Base-by-base conservation (phyloP, 2,888 invertebrate species). In the Spodoptera exigua region DNA sequence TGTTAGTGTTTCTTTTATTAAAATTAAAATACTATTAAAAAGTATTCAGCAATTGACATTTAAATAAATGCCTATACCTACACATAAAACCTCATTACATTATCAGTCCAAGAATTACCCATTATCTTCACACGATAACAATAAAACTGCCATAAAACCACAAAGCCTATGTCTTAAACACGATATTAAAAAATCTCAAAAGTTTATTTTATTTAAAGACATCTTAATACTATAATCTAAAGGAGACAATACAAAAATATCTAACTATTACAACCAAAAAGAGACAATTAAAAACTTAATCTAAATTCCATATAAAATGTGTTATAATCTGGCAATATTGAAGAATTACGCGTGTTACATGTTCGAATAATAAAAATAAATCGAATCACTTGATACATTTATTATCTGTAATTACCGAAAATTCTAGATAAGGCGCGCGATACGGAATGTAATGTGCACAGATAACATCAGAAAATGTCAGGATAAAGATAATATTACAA, bases 261-360 rank as follows among this genome's bases (percentile, higher is more conserved):
- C 2, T 11, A 41, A 17, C 17, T 36, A 70, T 52, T 35, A 32
- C 0, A 34, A 39, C 58, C 17, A 18, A 41, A 41, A 48, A 27
- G 27, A 27, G 7, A 59, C 46, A 40, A 40, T 52, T 49, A 54
- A 61, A 48, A 46, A 61, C 34, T n/a, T 68, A 78, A 79, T 79
- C 79, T 79, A 78, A 80, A 79, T 75, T 61, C 79, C 54, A 59
- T 54, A 57, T 52, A 59, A 75, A 76, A 74, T 73, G 63, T 64
- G 66, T 58, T 70, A 65, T 82, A 82, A 82, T 82, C 81, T 76
- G 77, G 59, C 81, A 82, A 82, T 82, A 81, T 68, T 70, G 41
- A 40, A 64, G 82, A 61, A 80, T 82, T 82, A 82, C 72, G 72
- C 80, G 47, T 82, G 82, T 82, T 72, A 79, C 68, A 64, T 63